Evolutionary conservation across 2,113 vertebrate genomes (phyloP).

Genomic region (Plectropomus leopardus): DNA sequence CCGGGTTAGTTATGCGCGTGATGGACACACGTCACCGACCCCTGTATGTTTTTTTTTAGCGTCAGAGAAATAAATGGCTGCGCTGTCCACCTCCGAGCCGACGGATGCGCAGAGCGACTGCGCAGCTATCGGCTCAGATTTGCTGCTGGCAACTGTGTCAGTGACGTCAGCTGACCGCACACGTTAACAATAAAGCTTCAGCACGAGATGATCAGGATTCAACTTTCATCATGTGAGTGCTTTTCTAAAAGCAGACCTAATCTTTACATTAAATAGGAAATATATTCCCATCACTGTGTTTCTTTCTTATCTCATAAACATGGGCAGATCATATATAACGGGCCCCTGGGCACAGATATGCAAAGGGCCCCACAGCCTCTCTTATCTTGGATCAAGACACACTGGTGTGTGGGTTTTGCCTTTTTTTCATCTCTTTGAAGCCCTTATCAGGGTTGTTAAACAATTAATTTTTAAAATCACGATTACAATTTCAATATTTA

Average conservation of each 20-base stretch:
- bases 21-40: background rate
- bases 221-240: background rate
- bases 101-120: slow-evolving; percentile 86
- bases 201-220: background rate
- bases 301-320: background rate
- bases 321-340: no score
- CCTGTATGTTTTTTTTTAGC: slow-evolving; percentile 13
- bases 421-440: no score
- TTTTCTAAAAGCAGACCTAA: no score
- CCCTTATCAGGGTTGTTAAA: no score
- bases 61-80: slow-evolving; percentile 85
- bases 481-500: no score
- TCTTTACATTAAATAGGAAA: background rate
- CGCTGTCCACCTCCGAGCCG: slow-evolving; percentile 60
- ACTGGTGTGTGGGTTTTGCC: no score
- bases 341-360: no score
- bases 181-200: background rate
- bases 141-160: slow-evolving; percentile 65
- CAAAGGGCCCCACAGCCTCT: no score
- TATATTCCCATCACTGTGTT: no score
- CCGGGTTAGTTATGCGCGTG: background rate
- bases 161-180: slow-evolving; percentile 72
- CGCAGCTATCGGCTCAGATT: slow-evolving; percentile 77
- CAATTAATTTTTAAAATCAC: no score
- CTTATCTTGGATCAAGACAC: no score